phyloP scores from a whole-genome alignment of 2,113 vertebrate species.

The Ondatra zibethicus region DNA sequence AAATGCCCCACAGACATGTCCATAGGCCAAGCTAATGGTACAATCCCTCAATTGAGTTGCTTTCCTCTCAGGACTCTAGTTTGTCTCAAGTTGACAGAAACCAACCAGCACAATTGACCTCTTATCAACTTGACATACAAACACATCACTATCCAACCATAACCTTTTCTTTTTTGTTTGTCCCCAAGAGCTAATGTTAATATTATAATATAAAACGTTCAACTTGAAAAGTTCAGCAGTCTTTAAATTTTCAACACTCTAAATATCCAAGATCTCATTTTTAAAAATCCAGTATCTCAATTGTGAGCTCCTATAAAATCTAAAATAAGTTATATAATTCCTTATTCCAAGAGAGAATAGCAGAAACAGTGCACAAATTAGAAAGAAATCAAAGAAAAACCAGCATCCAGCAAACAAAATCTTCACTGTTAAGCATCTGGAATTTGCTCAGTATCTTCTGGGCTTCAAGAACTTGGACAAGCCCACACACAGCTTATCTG shows the following conservation, averaged over 20 bases:
- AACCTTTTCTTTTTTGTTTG: background rate
- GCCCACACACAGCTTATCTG: background rate
- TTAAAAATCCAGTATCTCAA: background rate
- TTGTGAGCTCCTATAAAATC: background rate
- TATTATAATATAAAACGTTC: background rate
- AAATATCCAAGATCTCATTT: background rate
- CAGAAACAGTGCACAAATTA: background rate
- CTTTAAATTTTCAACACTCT: background rate
- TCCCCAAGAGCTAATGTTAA: background rate
- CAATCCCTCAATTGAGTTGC: background rate
- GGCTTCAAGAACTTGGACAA: background rate
- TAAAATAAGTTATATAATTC: background rate
- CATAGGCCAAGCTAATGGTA: background rate
- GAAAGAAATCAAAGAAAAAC: background rate
- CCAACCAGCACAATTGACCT: background rate
- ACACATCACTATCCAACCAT: background rate
- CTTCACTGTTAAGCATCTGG: background rate
- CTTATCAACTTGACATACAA: background rate
- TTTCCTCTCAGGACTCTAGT: background rate
- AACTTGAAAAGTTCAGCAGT: background rate
- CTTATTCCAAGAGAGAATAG: background rate
- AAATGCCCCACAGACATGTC: background rate
- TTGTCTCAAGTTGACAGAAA: background rate
- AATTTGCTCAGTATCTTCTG: background rate
- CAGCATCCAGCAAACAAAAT: background rate